Evolutionary conservation across 1,140 invertebrate genomes (phyloP).

Genomic region (Ladona fulva): DNA sequence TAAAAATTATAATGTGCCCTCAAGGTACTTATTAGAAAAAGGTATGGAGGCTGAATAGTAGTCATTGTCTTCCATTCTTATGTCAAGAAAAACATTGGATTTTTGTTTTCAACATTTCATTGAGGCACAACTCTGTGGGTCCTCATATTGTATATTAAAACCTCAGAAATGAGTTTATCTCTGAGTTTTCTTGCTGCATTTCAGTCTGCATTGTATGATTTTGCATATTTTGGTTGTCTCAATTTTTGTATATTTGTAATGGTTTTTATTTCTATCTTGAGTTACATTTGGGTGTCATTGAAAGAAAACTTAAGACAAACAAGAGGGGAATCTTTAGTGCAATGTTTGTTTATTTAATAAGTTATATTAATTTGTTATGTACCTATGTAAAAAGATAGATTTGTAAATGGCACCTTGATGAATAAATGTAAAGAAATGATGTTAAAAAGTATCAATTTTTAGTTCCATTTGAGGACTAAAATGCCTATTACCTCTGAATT

Average conservation of each 20-base stretch:
- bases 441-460: no score
- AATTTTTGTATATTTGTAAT: no score
- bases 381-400: not conserved
- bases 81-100: not conserved
- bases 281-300: no score
- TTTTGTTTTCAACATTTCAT: not conserved
- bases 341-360: constrained; percentile 1
- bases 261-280: no score
- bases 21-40: not conserved
- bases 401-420: constrained; percentile 9
- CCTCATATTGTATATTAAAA: no score
- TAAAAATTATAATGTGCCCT: not conserved
- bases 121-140: no score
- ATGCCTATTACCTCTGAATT: no score
- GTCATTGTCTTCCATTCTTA: constrained; percentile 1
- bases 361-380: constrained; percentile 5
- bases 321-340: not conserved
- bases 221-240: no score
- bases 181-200: no score
- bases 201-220: no score
- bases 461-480: no score
- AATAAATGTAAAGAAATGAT: not conserved
- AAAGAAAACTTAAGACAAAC: not conserved
- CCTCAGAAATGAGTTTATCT: no score
- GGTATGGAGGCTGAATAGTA: not conserved